Percentiles rank a stretch among this genome's conserved stretches.
Evolutionary conservation across 1,140 invertebrate species (phyloP).

Genomic region (Harlomillsia oculata): DNA sequence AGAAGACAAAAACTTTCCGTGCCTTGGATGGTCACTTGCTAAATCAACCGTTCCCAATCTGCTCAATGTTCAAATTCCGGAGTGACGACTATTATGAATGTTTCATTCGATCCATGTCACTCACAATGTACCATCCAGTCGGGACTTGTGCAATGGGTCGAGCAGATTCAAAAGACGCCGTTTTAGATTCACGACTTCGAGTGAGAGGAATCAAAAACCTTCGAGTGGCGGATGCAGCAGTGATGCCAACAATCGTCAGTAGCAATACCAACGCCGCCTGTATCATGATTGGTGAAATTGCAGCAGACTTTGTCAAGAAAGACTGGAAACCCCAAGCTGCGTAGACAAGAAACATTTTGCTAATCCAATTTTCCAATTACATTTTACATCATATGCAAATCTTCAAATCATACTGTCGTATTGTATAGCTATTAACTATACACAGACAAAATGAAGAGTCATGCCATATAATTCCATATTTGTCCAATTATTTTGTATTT

Average conservation of each 20-base stretch:
- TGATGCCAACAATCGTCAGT: conserved; percentile 22
- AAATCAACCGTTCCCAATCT: conserved; percentile 9
- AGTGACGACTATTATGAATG: conserved; percentile 20
- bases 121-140: conserved; percentile 19
- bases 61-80: conserved; percentile 2
- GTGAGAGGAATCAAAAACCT: conserved; percentile 15
- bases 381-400: no score
- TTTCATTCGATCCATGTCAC: conserved; percentile 11
- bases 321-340: no score
- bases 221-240: conserved; percentile 14
- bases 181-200: conserved; percentile 17
- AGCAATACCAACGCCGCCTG: conserved; percentile 15
- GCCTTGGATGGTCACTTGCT: conserved; percentile 2
- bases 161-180: not conserved
- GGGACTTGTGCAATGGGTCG: conserved; percentile 12
- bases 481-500: no score
- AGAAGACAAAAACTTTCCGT: conserved; percentile 17
- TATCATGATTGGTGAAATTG: conserved; percentile 23
- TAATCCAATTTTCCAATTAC: no score
- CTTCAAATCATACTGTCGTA: no score
- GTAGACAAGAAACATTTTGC: no score
- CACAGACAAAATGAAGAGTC: no score
- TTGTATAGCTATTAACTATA: no score
- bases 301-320: conserved; percentile 13
- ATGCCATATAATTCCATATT: no score